Conservation (phyloP, 64 coral and sea anemone genomes). For the Montipora capricornis region DNA sequence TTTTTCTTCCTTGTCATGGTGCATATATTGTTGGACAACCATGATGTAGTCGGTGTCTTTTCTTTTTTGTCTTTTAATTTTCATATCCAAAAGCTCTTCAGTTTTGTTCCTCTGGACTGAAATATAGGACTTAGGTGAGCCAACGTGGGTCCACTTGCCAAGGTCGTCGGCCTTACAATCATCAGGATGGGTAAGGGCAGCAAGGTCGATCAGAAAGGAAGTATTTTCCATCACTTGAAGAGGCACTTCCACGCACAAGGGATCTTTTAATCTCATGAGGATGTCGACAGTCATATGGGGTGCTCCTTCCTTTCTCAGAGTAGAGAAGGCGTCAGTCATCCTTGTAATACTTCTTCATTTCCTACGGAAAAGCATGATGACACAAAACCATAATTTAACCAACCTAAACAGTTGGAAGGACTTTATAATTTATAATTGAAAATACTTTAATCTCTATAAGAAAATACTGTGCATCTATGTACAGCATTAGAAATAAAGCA, state of each 20-base stretch:
- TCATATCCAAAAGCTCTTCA: constrained; percentile 6
- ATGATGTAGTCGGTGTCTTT: constrained; percentile 45
- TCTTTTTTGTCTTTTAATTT: constrained; percentile 8
- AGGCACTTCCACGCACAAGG: neutral
- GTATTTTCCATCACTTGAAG: constrained; percentile 32
- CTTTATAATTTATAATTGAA: no score
- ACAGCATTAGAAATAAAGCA: no score
- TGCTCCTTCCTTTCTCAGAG: no score
- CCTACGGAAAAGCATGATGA: no score
- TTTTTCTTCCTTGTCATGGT: constrained; percentile 40
- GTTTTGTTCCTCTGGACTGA: no score
- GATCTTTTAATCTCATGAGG: neutral
- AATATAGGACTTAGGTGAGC: neutral
- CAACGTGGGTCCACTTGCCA: constrained; percentile 28
- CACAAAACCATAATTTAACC: no score
- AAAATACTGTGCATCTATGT: no score
- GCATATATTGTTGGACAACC: constrained; percentile 29
- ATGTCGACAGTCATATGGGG: neutral
- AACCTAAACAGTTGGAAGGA: no score
- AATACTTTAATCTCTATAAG: no score
- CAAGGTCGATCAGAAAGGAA: constrained; percentile 17
- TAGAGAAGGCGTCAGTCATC: no score
- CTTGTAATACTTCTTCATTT: no score
- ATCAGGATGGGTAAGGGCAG: constrained; percentile 1
- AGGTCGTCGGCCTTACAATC: constrained; percentile 21